Evolutionary conservation across 2,113 vertebrate species (phyloP).

Genomic region (Hemicordylus capensis): DNA sequence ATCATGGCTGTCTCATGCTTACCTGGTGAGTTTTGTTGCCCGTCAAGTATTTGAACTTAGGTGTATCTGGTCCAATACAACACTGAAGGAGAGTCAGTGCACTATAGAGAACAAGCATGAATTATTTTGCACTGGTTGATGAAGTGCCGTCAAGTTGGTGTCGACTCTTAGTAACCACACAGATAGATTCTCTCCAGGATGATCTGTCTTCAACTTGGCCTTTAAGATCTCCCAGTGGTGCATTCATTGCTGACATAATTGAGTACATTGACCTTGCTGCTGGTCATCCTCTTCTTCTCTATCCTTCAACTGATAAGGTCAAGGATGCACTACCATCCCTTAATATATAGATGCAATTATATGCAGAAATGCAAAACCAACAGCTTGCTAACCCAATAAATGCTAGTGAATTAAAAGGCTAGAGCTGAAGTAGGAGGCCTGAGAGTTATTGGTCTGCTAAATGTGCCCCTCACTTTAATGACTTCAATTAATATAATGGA

Average conservation of each 20-base stretch:
- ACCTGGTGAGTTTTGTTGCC: not conserved
- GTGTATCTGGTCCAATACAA: not conserved
- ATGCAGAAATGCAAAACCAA: not conserved
- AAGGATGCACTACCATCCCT: too few relatives aligned
- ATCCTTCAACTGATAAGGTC: too few relatives aligned
- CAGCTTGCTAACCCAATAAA: not conserved
- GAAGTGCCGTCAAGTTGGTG: too few relatives aligned
- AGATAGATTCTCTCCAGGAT: too few relatives aligned
- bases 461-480: not conserved
- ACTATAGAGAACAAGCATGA: not conserved
- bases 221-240: too few relatives aligned
- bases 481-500: not conserved
- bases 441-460: not conserved
- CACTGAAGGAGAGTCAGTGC: not conserved
- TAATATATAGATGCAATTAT: rapidly evolving
- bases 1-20: not conserved
- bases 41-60: not conserved
- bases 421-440: not conserved
- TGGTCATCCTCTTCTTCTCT: too few relatives aligned
- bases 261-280: too few relatives aligned
- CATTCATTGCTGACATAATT: too few relatives aligned
- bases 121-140: too few relatives aligned
- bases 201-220: too few relatives aligned
- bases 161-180: too few relatives aligned
- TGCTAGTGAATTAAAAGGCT: not conserved